Conservation (phyloP, 1,140 invertebrate genomes). For the Aricia agestis region DNA sequence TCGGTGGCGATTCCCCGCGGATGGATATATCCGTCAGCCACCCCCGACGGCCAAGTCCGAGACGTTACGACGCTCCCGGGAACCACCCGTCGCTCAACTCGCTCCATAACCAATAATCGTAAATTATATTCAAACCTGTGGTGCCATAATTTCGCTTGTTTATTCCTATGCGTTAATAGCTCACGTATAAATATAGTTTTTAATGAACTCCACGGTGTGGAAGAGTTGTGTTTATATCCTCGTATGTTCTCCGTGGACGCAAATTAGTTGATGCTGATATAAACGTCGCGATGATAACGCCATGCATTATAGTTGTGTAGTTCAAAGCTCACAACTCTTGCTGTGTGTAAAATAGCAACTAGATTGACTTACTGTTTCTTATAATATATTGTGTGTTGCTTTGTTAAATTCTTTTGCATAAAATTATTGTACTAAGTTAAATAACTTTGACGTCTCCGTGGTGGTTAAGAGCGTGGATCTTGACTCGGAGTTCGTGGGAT, state of each 20-base stretch:
- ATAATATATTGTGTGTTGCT: too few relatives aligned
- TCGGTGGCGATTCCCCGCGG: conserved; percentile 49
- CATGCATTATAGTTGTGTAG: neutral
- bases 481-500: too few relatives aligned
- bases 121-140: conserved; percentile 45
- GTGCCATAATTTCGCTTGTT: conserved; percentile 26
- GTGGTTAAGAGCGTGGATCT: too few relatives aligned
- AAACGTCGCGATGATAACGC: neutral
- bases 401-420: too few relatives aligned
- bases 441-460: too few relatives aligned
- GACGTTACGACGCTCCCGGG: conserved; percentile 67
- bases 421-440: too few relatives aligned
- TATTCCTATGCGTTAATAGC: neutral
- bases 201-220: neutral
- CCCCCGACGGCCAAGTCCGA: conserved; percentile 48
- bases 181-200: neutral
- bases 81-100: conserved; percentile 57
- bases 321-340: neutral
- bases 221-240: neutral
- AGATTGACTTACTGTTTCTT: too few relatives aligned
- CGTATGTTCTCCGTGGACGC: neutral
- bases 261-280: neutral
- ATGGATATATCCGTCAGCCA: conserved; percentile 68
- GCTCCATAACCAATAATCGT: conserved; percentile 72
- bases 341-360: neutral